Evolutionary conservation across 2,797 vertebrate species (phyloP), one percentile per base, ranked within the genome.

Genomic region (Gymnoscopelus braueri): DNA sequence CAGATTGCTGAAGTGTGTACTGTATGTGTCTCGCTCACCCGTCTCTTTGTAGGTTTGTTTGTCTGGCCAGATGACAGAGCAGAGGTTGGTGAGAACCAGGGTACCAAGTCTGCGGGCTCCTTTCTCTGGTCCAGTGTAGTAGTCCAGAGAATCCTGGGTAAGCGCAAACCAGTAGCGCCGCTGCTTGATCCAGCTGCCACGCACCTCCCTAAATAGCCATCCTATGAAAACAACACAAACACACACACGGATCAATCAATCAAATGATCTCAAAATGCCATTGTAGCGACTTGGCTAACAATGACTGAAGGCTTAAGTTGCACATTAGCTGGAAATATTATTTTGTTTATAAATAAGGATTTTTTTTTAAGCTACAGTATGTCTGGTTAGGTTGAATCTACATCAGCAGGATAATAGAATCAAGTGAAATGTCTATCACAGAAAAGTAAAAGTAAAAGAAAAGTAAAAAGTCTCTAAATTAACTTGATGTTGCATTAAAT

Each of bases 131-230:
- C 95, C 93, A 26, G 89, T 96, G 92, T 96, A 97, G 91, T 96
- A 97, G 87, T 99, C 98, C 13, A 99, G 91, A 32, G 98, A 98
- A 80, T 98, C 96, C 1, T 94, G 90, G 0, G 94, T 97, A 81
- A 99, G 92, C 71, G 97, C 95, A 0, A 99, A 99, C 98, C 98
- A 99, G 89, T 96, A 95, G 39, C 95, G 94, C n/a, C 96, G 95
- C 26, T 96, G 95, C 62, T 95, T 95, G 65, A 97, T 93, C 97
- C 97, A 99, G 67, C 95, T 95, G 12, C 94, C 90, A 23, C 90
- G 92, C 67, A 96, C 95, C 84, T 98, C 97, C 9, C 95, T 90
- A 77, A 97, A 92, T 81, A 99, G 91, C 97, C 97, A 99, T 48
- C 98, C 98, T 99, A 66, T 44, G 55, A 63, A 68, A 2, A 63